Evolutionary conservation across 2,888 invertebrate genomes (phyloP), one percentile per base, ranked within the genome.

Genomic region (Uloborus plumipes): DNA sequence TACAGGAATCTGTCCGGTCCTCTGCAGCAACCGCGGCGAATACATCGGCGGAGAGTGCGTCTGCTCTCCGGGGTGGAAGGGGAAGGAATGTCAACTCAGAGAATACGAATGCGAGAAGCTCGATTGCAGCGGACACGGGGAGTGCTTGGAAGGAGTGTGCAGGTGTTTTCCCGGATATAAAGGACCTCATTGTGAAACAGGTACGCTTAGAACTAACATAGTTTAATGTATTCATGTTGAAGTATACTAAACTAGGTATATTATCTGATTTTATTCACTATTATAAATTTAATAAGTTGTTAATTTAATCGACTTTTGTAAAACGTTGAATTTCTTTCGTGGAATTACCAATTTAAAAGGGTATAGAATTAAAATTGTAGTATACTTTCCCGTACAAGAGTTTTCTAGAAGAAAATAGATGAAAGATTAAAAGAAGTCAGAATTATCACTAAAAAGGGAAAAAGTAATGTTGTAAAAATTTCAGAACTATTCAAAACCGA

Each of bases 21-120:
- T 99, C 86, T 98, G 98, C 90, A 96, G 97, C 85, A 96, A 95
- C 86, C 96, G 98, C 89, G 98, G 98, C 62, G 94, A 95, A 88
- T 98, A 98, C 89, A 94, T 96, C 51, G 96, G 96, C 85, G 97
- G 97, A 31, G 91, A 95, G 87, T 98, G 98, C 89, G 79, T 85
- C 15, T 98, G 98, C 90, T 95, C 95, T 89, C 95, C 95, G 88
- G 97, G 97, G 85, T 98, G 96, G 96, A 97, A 96, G 90, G 98
- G 98, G 65, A 93, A 94, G 62, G 97, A 97, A 91, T 98, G 98
- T 90, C 96, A 97, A 90, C 93, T 96, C 87, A 95, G 96, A 4
- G 86, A 86, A 22, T 85, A 86, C 55, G 96, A 96, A 90, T 97
- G 96, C 90, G 94, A 96, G 90, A 93, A 95, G 85, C 94, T 95